Base-by-base conservation (phyloP, 2,888 invertebrate species). In the Galerucella calmariensis region DNA sequence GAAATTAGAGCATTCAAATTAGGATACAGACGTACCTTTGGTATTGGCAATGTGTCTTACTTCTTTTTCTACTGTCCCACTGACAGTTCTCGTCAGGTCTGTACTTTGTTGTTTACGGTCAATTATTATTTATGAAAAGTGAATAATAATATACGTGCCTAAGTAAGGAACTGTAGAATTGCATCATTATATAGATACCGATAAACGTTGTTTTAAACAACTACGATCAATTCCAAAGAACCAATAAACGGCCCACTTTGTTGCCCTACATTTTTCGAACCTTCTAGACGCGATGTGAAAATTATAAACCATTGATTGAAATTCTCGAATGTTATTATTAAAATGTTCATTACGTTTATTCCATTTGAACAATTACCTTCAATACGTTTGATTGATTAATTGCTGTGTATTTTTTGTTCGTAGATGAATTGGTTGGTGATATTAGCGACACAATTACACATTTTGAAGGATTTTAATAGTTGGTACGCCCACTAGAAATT, bases 301-400 rank as follows among this genome's bases (percentile, higher is more conserved):
- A 56, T 20, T 56, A 56, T 56, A 62, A 35, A 62, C 14, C 41
- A 35, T 20, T 62, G 62, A 62, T 61, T 61, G 41, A 61, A 27
- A 41, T 35, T 61, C 35, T 61, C 35, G 24, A 35, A 35, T 41
- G 27, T 27, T 59, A 10, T 27, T 59, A 59, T 59, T 59, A 20
- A 9, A 41, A n/a, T 56, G 56, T 56, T 56, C 9, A 56, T 56
- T 56, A 20, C 20, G 20, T 20, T 20, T 16, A 20, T 9, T 20
- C 20, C 16, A 56, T 10, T 56, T 16, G 16, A 56, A 16, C 20
- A 16, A 20, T 46, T 46, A 65, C 46, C 63, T 65, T 65, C 46
- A 65, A 65, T 16, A 16, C 27, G 46, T 46, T 41, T 46, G 16
- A 65, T 65, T 65, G 46, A 65, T 65, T 65, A n/a, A 44, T 65